phyloP scores from a whole-genome alignment of 1,140 invertebrate species.

The Bombyx mandarina region DNA sequence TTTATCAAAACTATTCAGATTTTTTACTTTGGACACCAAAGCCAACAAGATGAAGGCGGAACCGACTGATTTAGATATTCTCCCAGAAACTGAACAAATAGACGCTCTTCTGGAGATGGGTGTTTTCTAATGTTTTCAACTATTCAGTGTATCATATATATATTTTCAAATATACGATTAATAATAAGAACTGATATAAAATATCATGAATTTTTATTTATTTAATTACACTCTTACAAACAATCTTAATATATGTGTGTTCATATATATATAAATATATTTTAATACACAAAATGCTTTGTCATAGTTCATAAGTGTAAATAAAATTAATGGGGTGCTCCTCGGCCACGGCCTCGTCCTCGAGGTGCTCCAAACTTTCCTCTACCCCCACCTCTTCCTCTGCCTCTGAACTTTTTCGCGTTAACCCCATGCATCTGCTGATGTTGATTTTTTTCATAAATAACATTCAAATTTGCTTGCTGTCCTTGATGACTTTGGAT shows the following conservation, averaged over 20 bases:
- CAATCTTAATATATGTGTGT: too few species aligned
- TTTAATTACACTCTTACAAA: too few species aligned
- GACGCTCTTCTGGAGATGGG: constrained; percentile 60
- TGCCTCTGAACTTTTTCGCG: constrained; percentile 29
- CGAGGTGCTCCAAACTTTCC: constrained; percentile 15
- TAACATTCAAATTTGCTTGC: too few species aligned
- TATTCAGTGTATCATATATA: background rate
- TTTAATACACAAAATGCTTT: too few species aligned
- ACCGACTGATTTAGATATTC: constrained; percentile 52
- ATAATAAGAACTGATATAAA: constrained; percentile 3
- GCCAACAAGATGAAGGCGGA: constrained; percentile 39
- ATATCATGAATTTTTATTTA: background rate
- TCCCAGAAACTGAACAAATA: constrained; percentile 61
- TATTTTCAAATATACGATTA: constrained; percentile 5
- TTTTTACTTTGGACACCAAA: constrained; percentile 54
- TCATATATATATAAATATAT: too few species aligned
- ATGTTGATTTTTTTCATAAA: constrained; percentile 23
- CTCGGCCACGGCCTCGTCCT: constrained; percentile 33
- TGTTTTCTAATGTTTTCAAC: constrained; percentile 17
- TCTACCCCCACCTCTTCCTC: constrained; percentile 20
- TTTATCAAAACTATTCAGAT: constrained; percentile 72
- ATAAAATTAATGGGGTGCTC: constrained; percentile 26
- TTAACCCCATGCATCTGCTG: constrained; percentile 3
- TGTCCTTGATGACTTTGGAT: too few species aligned
- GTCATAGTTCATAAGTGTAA: too few species aligned